phyloP scores from a whole-genome alignment of 2,797 vertebrate species.

The Gymnocypris eckloni region DNA sequence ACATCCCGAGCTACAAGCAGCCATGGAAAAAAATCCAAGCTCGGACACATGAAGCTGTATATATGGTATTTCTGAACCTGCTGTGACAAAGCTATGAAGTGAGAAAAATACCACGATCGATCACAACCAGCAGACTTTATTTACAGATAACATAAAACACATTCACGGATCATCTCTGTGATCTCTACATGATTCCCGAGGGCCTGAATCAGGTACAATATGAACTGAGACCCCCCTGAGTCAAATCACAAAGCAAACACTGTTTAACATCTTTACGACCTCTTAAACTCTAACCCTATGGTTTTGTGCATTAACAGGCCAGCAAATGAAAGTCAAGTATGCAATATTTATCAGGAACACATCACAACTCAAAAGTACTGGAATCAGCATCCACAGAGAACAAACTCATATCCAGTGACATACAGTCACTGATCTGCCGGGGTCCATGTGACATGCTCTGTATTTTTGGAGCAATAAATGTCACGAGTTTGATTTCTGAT shows the following conservation, averaged over 20 bases:
- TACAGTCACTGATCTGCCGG: conserved; percentile 3
- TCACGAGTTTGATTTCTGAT: conserved; percentile 22
- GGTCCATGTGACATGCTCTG: not conserved
- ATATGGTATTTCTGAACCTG: conserved; percentile 9
- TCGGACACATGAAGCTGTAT: conserved; percentile 12
- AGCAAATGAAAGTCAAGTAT: not conserved
- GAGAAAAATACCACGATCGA: not conserved
- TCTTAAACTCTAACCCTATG: not conserved
- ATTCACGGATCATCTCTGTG: not conserved
- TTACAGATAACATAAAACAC: not conserved
- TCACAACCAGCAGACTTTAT: not conserved
- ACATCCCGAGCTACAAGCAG: conserved; percentile 5
- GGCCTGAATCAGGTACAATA: not conserved
- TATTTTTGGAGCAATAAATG: conserved; percentile 26
- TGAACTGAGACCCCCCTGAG: not conserved
- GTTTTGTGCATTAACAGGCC: conserved; percentile 1
- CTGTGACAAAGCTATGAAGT: conserved; percentile 4
- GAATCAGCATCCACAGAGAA: conserved; percentile 39
- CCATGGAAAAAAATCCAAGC: conserved; percentile 8
- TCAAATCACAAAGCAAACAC: not conserved
- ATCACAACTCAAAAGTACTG: not conserved
- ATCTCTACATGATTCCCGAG: not conserved
- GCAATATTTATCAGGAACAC: conserved; percentile 35
- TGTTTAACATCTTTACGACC: not conserved
- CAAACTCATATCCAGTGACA: conserved; percentile 38